Evolutionary conservation across 2,113 vertebrate genomes (phyloP).

Genomic region (Carassius gibelio): DNA sequence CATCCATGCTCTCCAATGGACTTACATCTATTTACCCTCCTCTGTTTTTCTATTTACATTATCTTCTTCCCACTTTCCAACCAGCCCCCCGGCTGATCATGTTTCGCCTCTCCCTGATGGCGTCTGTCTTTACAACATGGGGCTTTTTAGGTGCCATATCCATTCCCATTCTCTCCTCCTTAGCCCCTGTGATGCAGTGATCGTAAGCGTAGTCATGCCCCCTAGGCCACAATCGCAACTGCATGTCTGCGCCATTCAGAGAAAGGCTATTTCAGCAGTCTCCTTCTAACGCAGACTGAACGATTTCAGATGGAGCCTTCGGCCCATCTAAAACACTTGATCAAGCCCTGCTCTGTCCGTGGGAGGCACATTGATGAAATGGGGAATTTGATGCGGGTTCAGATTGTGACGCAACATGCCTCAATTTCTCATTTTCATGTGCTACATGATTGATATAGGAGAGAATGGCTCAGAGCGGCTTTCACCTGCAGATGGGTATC

Average conservation of each 20-base stretch:
- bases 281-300: constrained; percentile 60
- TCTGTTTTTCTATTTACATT: constrained; percentile 43
- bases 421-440: constrained; percentile 64
- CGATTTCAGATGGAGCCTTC: constrained; percentile 60
- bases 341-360: constrained; percentile 40
- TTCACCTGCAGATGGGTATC: constrained; percentile 40
- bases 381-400: constrained; percentile 43
- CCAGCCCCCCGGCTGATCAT: constrained; percentile 30
- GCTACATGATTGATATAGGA: constrained; percentile 66
- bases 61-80: constrained; percentile 40
- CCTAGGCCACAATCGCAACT: constrained; percentile 46
- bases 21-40: constrained; percentile 46
- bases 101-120: constrained; percentile 43
- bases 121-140: constrained; percentile 49
- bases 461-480: constrained; percentile 44
- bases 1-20: constrained; percentile 25
- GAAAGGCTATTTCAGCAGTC: constrained; percentile 49
- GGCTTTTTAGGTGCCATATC: constrained; percentile 48
- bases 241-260: constrained; percentile 17
- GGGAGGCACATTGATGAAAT: constrained; percentile 35
- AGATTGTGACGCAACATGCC: constrained; percentile 46
- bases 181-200: constrained; percentile 52
- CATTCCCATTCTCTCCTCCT: constrained; percentile 23
- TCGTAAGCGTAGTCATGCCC: constrained; percentile 62
- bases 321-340: constrained; percentile 55